These are phyloP conservation scores for Dicrostonyx torquatus DNA, from an alignment of 2,797 vertebrate species.

Conservation along the genomic window DNA sequence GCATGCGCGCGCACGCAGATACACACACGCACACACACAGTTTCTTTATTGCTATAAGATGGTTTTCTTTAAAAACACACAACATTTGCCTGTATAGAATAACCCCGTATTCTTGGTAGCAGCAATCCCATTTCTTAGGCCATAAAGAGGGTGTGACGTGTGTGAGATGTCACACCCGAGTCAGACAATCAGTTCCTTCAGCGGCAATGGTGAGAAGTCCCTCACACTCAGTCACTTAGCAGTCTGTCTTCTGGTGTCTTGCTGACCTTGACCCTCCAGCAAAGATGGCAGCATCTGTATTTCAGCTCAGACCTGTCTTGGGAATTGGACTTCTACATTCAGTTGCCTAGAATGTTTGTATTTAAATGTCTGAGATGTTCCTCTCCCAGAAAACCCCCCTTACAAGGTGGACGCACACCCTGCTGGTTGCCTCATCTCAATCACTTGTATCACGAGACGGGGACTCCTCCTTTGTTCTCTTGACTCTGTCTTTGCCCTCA, in stretches of 20 bases:
- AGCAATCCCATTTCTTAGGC: not conserved
- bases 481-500: not conserved
- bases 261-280: not conserved
- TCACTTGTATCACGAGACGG: no score
- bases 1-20: rapidly evolving
- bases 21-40: no score
- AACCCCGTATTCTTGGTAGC: not conserved
- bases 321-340: not conserved
- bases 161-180: not conserved
- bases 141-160: not conserved
- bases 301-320: not conserved
- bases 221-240: not conserved
- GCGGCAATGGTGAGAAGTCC: not conserved
- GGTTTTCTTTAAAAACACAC: not conserved
- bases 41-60: not conserved
- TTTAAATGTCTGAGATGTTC: not conserved
- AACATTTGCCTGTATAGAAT: not conserved
- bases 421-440: rapidly evolving
- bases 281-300: not conserved
- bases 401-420: not conserved
- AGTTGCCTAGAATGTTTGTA: not conserved
- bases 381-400: not conserved
- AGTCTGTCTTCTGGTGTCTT: not conserved
- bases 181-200: not conserved
- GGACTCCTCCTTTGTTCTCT: not conserved